A percentile compares a stretch with the other conserved stretches of the same genome.
These are phyloP conservation scores for Ladona fulva DNA, from an alignment of 1,140 invertebrate species.

Conservation along the genomic window DNA sequence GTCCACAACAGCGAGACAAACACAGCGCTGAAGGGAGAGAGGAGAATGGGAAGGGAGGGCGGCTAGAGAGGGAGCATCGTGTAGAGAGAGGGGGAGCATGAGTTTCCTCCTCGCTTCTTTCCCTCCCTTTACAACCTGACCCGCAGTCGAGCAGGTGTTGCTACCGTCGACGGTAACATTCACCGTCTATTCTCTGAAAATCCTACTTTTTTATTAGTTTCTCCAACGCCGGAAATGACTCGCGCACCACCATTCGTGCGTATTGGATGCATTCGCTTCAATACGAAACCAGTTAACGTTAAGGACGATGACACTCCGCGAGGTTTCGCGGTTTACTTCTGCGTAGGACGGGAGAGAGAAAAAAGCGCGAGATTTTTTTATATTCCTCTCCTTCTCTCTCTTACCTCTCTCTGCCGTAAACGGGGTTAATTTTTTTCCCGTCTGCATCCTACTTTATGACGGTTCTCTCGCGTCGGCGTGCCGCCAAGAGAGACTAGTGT, in stretches of 20 bases:
- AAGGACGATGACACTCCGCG: too few species aligned
- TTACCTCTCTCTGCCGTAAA: too few species aligned
- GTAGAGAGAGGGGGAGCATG: not conserved
- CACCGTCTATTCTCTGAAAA: not conserved
- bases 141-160: conserved; percentile 5
- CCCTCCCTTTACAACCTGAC: conserved; percentile 2
- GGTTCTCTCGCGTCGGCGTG: too few species aligned
- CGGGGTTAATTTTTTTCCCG: too few species aligned
- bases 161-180: not conserved
- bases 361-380: too few species aligned
- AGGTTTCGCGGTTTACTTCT: too few species aligned
- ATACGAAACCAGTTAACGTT: too few species aligned
- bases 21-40: not conserved
- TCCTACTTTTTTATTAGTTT: not conserved
- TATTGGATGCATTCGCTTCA: too few species aligned
- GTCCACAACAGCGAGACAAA: not conserved
- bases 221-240: not conserved
- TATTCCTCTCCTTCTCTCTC: too few species aligned
- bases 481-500: too few species aligned
- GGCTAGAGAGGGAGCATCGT: not conserved
- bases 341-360: too few species aligned
- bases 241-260: not conserved
- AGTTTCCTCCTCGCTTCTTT: not conserved
- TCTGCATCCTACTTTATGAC: too few species aligned
- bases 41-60: not conserved